Evolutionary conservation across 2,888 invertebrate genomes (phyloP), one percentile per base, ranked within the genome.

Genomic region (Allolobophora icterica): DNA sequence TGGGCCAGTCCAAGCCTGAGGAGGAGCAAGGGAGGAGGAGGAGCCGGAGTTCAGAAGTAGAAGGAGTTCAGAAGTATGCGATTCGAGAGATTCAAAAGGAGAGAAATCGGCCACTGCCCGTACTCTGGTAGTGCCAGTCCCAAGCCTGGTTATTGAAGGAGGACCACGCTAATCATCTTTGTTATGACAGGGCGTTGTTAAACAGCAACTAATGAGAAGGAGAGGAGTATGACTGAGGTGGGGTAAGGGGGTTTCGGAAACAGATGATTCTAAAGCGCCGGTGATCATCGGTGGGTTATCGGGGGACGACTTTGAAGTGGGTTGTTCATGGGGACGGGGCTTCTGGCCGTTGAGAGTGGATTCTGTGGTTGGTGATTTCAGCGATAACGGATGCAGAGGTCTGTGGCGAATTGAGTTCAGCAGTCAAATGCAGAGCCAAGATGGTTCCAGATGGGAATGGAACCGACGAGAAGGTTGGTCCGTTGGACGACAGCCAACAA

Each of bases 361-460:
- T 71, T n/a, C 30, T 4, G 71, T n/a, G 0, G n/a, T 30, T 71
- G 30, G 30, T 8, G n/a, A 71, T 71, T 71, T n/a, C 71, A 71
- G 30, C 71, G 71, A 71, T 71, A n/a, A 71, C 30, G n/a, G 71
- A 52, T 17, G 6, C 21, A 24, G 52, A n/a, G 71, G 71, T 71
- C n/a, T 52, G 24, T 24, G 52, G 52, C 21, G 52, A 19, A 45
- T 45, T 15, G 45, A 45, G 19, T 58, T 30, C 30, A 13, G 5
- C 58, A 24, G 71, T 71, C n/a, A 71, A 11, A 71, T 30, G 30
- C 71, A 71, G 30, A n/a, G 71, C 30, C 71, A 71, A 71, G 30
- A 71, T n/a, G 8, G 71, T 71, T 71, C 71, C 71, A 71, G 71
- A 71, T 71, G 71, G 71, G 71, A 52, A 71, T 71, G 71, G 71